phyloP scores from a whole-genome alignment of 2,113 vertebrate genomes.

The Todiramphus chloris region DNA sequence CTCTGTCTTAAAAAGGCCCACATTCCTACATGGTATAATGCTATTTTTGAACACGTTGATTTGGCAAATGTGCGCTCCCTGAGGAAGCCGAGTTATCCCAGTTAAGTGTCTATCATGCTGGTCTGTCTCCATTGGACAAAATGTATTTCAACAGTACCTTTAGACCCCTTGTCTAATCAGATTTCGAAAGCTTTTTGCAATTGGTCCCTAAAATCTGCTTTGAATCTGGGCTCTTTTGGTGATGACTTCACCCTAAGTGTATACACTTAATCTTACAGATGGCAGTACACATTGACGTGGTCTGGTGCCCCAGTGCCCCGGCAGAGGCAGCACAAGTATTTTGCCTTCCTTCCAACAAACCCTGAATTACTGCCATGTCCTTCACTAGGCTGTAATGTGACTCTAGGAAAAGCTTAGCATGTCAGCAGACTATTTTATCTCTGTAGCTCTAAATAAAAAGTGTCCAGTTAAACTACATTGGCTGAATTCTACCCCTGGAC shows the following conservation, averaged over 20 bases:
- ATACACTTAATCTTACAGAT: background rate
- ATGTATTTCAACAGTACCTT: background rate
- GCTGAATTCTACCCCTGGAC: background rate
- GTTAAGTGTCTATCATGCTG: background rate
- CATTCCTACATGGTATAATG: background rate
- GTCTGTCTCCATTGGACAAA: background rate
- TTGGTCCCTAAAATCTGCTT: background rate
- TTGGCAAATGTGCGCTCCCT: background rate
- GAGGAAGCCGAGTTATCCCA: background rate
- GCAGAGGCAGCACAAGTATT: background rate
- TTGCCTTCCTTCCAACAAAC: slow-evolving; percentile 8
- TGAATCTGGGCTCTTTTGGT: background rate
- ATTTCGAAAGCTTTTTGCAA: background rate
- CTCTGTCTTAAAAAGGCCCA: background rate
- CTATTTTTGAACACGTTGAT: background rate
- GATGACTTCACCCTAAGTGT: background rate
- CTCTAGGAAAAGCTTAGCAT: slow-evolving; percentile 44
- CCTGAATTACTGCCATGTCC: slow-evolving; percentile 45
- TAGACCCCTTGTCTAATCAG: background rate
- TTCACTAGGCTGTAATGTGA: slow-evolving; percentile 60
- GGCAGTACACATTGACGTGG: background rate
- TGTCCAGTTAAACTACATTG: slow-evolving; percentile 7
- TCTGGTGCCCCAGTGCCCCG: background rate
- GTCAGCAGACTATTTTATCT: slow-evolving; percentile 48
- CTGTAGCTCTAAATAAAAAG: slow-evolving; percentile 55